Evolutionary conservation across 2,888 invertebrate genomes (phyloP).

Genomic region (Eugnorisma glareosa): DNA sequence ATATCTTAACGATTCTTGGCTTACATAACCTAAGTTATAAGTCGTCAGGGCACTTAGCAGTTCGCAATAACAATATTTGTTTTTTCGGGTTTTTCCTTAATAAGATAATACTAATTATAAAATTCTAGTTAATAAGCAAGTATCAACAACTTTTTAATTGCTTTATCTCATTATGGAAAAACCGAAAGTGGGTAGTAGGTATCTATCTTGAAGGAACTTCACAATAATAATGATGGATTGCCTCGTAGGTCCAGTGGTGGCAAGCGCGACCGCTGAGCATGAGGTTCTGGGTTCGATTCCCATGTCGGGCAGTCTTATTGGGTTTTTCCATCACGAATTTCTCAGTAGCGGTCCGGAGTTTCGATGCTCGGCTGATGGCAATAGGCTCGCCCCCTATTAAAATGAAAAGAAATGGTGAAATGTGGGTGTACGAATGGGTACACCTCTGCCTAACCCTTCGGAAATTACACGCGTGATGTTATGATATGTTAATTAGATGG

Average conservation of each 20-base stretch:
- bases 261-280: no score
- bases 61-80: conserved; percentile 12
- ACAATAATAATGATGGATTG: background rate
- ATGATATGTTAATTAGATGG: background rate
- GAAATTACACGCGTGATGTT: no score
- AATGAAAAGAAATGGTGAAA: no score
- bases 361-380: no score
- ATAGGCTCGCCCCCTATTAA: no score
- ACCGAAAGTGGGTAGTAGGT: background rate
- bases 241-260: no score
- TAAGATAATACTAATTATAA: background rate
- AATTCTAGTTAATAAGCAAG: conserved; percentile 14
- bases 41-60: conserved; percentile 13
- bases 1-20: background rate
- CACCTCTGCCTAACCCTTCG: no score
- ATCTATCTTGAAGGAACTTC: background rate
- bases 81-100: conserved; percentile 11
- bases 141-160: background rate
- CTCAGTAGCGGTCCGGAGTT: no score
- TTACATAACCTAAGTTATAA: conserved; percentile 38
- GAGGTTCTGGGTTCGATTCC: no score
- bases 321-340: no score
- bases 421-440: no score
- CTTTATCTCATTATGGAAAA: background rate
- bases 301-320: no score